Evolutionary conservation across 2,888 invertebrate species (phyloP).

Genomic region (Agelastica alni): DNA sequence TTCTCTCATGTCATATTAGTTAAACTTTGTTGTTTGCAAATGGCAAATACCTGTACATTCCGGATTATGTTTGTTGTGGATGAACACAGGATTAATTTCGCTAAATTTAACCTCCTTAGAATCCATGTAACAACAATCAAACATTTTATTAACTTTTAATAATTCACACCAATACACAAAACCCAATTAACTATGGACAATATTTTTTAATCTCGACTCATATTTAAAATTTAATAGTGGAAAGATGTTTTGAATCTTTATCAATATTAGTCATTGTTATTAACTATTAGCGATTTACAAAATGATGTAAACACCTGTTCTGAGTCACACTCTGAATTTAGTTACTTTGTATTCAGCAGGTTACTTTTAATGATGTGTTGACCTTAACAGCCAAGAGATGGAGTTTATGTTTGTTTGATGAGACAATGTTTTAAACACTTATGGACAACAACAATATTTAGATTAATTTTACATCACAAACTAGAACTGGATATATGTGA

Average conservation of each 20-base stretch:
- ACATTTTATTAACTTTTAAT: background rate
- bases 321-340: conserved; percentile 3
- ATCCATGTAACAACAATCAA: background rate
- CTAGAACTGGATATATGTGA: too few species aligned
- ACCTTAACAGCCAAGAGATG: background rate
- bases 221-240: background rate
- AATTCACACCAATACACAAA: background rate
- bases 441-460: background rate
- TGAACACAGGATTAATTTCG: background rate
- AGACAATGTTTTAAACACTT: background rate
- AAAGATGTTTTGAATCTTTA: background rate
- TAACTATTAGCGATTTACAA: background rate
- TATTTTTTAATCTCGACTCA: background rate
- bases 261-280: conserved; percentile 1
- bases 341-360: background rate
- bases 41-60: too few species aligned
- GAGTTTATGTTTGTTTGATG: conserved; percentile 1
- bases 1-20: too few species aligned
- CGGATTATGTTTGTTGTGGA: too few species aligned
- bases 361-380: background rate
- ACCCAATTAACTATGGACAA: background rate
- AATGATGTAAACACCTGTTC: conserved; percentile 6
- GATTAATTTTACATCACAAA: background rate
- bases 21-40: too few species aligned
- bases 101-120: background rate